Base-by-base conservation (phyloP, 1,140 invertebrate genomes). In the Dreissena rostriformis region DNA sequence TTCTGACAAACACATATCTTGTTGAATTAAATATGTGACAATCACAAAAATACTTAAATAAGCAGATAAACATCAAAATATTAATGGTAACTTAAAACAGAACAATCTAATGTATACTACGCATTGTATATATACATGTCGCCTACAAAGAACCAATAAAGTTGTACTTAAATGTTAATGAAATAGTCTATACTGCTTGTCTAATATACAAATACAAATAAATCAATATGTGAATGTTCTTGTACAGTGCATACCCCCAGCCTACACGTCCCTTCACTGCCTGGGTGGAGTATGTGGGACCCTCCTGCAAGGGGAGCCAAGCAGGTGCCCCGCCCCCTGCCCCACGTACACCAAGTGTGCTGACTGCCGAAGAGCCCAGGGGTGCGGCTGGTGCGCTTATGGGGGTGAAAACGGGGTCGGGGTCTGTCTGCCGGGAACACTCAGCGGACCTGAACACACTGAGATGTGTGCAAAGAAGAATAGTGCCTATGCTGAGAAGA, bases 261-360 rank as follows among this genome's bases (percentile, higher is more conserved):
- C 96, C 10, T 97, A 97, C 87, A 96, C 97, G 87, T 95, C 96
- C 0, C 93, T 99, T 0, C 96, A 96, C 67, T 99, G 98, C 91
- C 96, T 97, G 28, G 97, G 97, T 6, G 97, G 98, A 15, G 96
- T 97, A 15, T 99, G 98, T 92, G 98, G 98, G 1, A 94, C 86
- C 24, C 26, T 97, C 8, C 92, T 98, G 19, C 95, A 95, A 39
- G 95, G 95, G 57, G 19, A 65, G 12, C 12, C 94, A 61, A 95
- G 96, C 65, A 91, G 93, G 55, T 99, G 98, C 90, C 97, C 98
- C 0, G 63, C 81, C 10, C 96, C 96, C 0, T 99, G 98, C 91
- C 95, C 95, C 6, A 95, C 96, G 0, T 96, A 97, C 89, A 96
- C 95, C n/a, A 96, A 98, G 89, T 99, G 98, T 91, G 96, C 96